phyloP scores from a whole-genome alignment of 2,113 vertebrate genomes.

The Triplophysa siluroides region DNA sequence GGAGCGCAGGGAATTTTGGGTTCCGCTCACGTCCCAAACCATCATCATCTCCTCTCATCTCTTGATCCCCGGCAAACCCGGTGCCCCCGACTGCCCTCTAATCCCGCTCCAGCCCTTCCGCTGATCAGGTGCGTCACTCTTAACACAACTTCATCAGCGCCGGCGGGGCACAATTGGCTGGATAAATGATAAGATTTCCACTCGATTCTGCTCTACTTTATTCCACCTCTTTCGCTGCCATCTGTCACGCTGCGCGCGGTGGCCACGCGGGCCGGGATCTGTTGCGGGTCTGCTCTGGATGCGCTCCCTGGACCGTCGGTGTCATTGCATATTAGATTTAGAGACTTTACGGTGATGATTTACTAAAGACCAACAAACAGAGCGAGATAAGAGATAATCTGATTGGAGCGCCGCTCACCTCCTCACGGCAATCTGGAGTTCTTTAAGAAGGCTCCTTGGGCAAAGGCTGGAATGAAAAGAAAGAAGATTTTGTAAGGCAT shows the following conservation, averaged over 20 bases:
- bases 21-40: constrained; percentile 46
- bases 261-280: too few relatives aligned
- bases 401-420: constrained; percentile 55
- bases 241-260: not conserved
- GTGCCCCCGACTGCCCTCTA: constrained; percentile 49
- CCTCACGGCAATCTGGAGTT: constrained; percentile 55
- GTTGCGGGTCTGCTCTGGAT: not conserved
- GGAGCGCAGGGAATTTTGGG: constrained; percentile 28
- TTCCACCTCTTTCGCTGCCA: constrained; percentile 22
- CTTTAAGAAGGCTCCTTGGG: constrained; percentile 81
- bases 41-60: constrained; percentile 49
- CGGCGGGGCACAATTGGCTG: constrained; percentile 45
- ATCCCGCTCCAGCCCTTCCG: constrained; percentile 51
- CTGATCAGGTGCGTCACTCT: constrained; percentile 52
- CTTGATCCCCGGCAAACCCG: constrained; percentile 28
- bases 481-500: constrained; percentile 49
- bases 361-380: constrained; percentile 21
- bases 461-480: constrained; percentile 71
- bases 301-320: not conserved
- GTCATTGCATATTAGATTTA: constrained; percentile 26
- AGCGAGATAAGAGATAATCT: constrained; percentile 14
- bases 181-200: constrained; percentile 57
- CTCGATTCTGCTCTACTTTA: constrained; percentile 45
- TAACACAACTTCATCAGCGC: constrained; percentile 55
- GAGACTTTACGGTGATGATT: constrained; percentile 9